Base-by-base conservation (phyloP, 2,888 invertebrate species). In the Drosophila parthenogenetica region DNA sequence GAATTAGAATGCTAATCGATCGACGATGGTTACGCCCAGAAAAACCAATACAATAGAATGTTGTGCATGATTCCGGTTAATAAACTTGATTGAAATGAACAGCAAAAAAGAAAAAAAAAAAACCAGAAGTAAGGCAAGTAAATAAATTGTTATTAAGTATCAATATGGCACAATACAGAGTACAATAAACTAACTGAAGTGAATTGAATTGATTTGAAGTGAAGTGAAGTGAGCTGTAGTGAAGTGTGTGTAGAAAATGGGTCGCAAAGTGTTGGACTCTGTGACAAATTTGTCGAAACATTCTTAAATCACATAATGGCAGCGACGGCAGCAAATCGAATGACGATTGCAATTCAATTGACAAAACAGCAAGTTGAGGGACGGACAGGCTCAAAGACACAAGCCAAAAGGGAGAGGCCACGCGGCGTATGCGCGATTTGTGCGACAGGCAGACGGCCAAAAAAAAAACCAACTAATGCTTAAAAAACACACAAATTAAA, bases 1-100 rank as follows among this genome's bases (percentile, higher is more conserved):
- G 84, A 85, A 88, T 88, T 88, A 85, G 85, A 89, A 86, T 89
- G 86, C 89, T 89, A 86, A 89, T 85, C 87, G 84, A 77, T 80
- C 60, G 83, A 48, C 62, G 45, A 70, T 77, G 73, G 89, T 69
- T 80, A 89, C 87, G 84, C 87, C 86, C 89, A 73, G 81, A 87
- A 83, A 64, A 61, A 14, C 29, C 45, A 63, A 62, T 55, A 83
- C 73, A 78, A 78, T 74, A 75, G 73, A 74, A 65, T 75, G 75
- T 51, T 60, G 45, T 13, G 53, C 60, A 58, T 48, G 50, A 86
- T 87, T 86, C 86, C 89, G 89, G 89, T 86, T 89, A 80, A 86
- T 84, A 86, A 86, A 89, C 87, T 87, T 84, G 89, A 89, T 85
- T 89, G 75, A 87, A 54, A 42, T 54, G 54, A 54, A 43, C n/a